Conservation (phyloP, 2,888 invertebrate genomes). For the Lasioglossum oenotherae region DNA sequence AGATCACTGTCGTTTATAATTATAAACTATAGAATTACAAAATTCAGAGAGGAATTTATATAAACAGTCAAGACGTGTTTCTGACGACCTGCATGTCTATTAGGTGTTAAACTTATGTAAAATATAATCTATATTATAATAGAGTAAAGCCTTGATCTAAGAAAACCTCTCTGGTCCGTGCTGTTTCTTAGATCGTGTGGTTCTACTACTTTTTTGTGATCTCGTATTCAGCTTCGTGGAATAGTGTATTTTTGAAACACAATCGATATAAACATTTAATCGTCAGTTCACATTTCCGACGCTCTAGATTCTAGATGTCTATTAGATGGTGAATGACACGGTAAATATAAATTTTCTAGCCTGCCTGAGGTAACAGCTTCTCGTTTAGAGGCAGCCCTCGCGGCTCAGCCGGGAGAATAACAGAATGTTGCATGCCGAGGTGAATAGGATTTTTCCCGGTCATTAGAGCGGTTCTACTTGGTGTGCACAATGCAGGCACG, state of each 20-base stretch:
- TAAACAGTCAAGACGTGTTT: too few species aligned
- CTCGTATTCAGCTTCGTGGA: neutral
- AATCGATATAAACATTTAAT: too few species aligned
- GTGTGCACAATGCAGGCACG: conserved; percentile 93
- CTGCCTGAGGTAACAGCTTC: conserved; percentile 88
- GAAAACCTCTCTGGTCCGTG: too few species aligned
- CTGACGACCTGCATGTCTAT: too few species aligned
- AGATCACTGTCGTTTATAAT: neutral
- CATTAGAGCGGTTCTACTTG: conserved; percentile 91
- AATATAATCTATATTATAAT: too few species aligned
- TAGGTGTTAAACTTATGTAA: too few species aligned
- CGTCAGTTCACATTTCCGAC: too few species aligned
- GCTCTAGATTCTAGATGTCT: neutral
- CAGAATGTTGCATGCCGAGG: conserved; percentile 90
- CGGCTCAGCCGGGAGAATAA: conserved; percentile 89
- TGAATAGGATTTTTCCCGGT: conserved; percentile 95
- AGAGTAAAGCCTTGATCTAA: too few species aligned
- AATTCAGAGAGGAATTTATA: neutral
- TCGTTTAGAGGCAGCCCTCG: conserved; percentile 89
- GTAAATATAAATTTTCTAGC: neutral
- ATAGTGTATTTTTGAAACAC: too few species aligned
- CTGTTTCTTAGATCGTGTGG: too few species aligned
- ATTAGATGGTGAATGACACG: neutral
- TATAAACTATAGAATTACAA: neutral
- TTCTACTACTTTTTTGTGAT: too few species aligned